Percentiles rank a stretch among this genome's conserved stretches.
Evolutionary conservation across 2,888 invertebrate genomes (phyloP).

Genomic region (Branchinecta sandiegonensis): DNA sequence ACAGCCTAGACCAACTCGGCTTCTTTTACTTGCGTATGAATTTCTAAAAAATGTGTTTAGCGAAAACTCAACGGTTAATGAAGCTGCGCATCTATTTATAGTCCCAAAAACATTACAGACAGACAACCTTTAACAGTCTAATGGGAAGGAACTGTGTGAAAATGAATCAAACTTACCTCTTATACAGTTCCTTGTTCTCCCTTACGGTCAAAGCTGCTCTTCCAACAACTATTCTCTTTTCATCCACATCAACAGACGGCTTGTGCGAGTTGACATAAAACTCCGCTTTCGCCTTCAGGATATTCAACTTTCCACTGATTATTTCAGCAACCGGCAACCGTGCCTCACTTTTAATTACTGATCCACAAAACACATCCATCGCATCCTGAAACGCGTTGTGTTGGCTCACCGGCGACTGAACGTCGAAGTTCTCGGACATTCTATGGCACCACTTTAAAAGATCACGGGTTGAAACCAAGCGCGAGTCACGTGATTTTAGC

Average conservation of each 20-base stretch:
- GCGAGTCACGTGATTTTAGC: background rate
- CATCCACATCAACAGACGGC: constrained; percentile 50
- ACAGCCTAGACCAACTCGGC: too few relatives aligned
- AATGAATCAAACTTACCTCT: constrained; percentile 3
- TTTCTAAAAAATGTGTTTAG: too few relatives aligned
- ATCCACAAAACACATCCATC: constrained; percentile 76
- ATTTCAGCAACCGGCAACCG: constrained; percentile 52
- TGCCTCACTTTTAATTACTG: constrained; percentile 45
- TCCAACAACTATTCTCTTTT: constrained; percentile 51
- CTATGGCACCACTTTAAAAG: constrained; percentile 80
- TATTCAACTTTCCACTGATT: constrained; percentile 65
- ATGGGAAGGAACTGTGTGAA: background rate
- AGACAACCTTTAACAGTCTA: background rate
- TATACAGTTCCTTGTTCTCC: constrained; percentile 12
- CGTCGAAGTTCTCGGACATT: constrained; percentile 46
- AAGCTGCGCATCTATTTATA: too few relatives aligned
- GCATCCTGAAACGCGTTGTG: constrained; percentile 69
- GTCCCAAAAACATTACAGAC: too few relatives aligned
- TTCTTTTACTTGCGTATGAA: too few relatives aligned
- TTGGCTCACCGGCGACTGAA: constrained; percentile 51
- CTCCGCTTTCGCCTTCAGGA: constrained; percentile 63
- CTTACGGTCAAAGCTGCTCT: constrained; percentile 40
- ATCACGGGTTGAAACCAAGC: constrained; percentile 43
- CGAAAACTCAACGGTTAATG: too few relatives aligned
- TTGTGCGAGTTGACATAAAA: constrained; percentile 63